These are phyloP conservation scores for Otolemur garnettii DNA, from an alignment of 2,113 vertebrate genomes.

Conservation along the genomic window DNA sequence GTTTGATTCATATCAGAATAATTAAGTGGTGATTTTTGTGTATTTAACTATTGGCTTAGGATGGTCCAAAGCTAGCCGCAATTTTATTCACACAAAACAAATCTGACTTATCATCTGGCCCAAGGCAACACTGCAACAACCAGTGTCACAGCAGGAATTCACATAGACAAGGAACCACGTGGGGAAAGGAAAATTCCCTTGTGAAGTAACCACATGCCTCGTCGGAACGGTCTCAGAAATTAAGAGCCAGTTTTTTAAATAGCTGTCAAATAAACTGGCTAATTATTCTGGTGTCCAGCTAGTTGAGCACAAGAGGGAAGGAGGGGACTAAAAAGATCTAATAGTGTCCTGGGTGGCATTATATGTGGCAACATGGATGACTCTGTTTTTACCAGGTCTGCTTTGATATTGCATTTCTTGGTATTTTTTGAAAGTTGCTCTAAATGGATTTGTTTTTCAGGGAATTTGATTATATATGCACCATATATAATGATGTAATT, in stretches of 20 bases:
- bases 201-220: slow-evolving; percentile 52
- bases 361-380: background rate
- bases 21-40: slow-evolving; percentile 61
- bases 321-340: background rate
- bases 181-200: slow-evolving; percentile 62
- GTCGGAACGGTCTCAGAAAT: slow-evolving; percentile 53
- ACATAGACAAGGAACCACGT: slow-evolving; percentile 63
- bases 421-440: slow-evolving; percentile 25
- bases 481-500: background rate
- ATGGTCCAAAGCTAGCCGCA: slow-evolving; percentile 50
- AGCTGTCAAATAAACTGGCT: slow-evolving; percentile 64
- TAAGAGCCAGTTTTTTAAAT: slow-evolving; percentile 67
- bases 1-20: slow-evolving; percentile 41
- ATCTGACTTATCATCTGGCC: slow-evolving; percentile 63
- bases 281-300: slow-evolving; percentile 62
- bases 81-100: slow-evolving; percentile 67
- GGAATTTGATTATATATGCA: slow-evolving; percentile 32
- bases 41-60: slow-evolving; percentile 53
- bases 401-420: slow-evolving; percentile 21
- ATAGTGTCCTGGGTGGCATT: background rate
- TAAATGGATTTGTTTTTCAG: slow-evolving; percentile 28
- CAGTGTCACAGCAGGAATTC: slow-evolving; percentile 60
- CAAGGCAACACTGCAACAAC: background rate
- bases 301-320: background rate
- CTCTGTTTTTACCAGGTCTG: background rate